Base-by-base conservation (phyloP, 2,113 vertebrate genomes). In the Psammodynastes pulverulentus region DNA sequence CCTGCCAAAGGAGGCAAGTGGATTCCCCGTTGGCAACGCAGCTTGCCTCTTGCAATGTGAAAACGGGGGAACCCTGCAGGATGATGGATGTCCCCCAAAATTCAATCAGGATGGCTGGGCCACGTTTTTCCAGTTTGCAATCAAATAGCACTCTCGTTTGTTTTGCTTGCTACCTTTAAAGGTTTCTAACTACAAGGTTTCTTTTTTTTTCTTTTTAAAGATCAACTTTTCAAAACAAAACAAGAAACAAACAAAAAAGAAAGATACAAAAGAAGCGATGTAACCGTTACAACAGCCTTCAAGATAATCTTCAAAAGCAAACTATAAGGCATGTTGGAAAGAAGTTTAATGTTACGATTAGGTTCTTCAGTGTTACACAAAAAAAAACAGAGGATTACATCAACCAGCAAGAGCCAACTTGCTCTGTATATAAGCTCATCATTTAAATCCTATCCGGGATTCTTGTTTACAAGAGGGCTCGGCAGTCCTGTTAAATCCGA, bases 281-380 rank as follows among this genome's bases (percentile, higher is more conserved):
- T 85, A 9, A 1, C 90, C 17, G 7, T 46, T 46, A 29, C 2
- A 49, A 46, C 49, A 51, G 53, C 13, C 29, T 87, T 52, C 88
- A 93, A 10, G 43, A 5, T 46, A 48, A 84, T 24, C 19, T 4
- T 23, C 72, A 2, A 45, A 53, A 1, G 12, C 0, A 13, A n/a
- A 5, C 2, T 13, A n/a, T n/a, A 19, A 5, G 0, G 53, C 84
- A 39, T 3, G 92, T 93, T 10, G 29, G n/a, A 15, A 13, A 91
- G 29, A 54, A n/a, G 86, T 53, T n/a, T 3, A 53, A 24, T 89
- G 49, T 89, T 43, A 84, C 48, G 52, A 90, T 1, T 0, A 24
- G 0, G 5, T 26, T 58, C 19, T 88, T 39, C 58, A 9, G 1
- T 72, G 51, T 86, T 3, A 26, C 15, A 29, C 13, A 19, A 2